These are phyloP conservation scores for Lycophotia porphyrea DNA, from an alignment of 2,888 invertebrate genomes.

Conservation along the genomic window DNA sequence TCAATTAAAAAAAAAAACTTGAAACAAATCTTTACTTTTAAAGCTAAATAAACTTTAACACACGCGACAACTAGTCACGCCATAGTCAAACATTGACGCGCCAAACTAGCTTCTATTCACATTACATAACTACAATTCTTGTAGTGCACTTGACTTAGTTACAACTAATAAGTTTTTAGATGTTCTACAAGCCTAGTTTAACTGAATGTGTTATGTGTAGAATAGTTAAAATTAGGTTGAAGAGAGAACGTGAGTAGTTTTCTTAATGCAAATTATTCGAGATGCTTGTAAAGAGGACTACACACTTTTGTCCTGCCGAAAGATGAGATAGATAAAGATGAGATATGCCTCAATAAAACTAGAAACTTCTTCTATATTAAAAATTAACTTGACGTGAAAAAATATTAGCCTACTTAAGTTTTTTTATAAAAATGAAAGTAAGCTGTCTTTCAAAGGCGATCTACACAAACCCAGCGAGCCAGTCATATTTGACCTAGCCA, in stretches of 20 bases:
- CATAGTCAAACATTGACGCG: slow-evolving; percentile 36
- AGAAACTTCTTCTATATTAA: background rate
- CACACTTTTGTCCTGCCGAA: background rate
- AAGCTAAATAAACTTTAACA: slow-evolving; percentile 3
- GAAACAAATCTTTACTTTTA: background rate
- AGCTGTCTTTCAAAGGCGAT: background rate
- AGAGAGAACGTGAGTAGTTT: slow-evolving; percentile 31
- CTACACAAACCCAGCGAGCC: background rate
- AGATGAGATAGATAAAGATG: too few relatives aligned
- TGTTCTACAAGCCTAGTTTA: slow-evolving; percentile 49
- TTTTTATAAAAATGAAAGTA: slow-evolving; percentile 9
- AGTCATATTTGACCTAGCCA: background rate
- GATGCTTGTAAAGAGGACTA: background rate
- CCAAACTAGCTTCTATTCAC: slow-evolving; percentile 56
- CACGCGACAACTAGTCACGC: slow-evolving; percentile 17
- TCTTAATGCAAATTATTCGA: slow-evolving; percentile 5
- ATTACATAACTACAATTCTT: slow-evolving; percentile 51
- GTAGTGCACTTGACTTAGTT: slow-evolving; percentile 63
- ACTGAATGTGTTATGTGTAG: background rate
- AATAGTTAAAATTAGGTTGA: slow-evolving; percentile 7
- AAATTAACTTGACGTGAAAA: background rate
- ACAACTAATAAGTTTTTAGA: slow-evolving; percentile 17
- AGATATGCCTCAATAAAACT: background rate
- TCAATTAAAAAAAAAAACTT: background rate
- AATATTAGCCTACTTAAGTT: too few relatives aligned